These are phyloP conservation scores for Vanessa atalanta DNA, from an alignment of 1,140 invertebrate genomes.

Conservation along the genomic window DNA sequence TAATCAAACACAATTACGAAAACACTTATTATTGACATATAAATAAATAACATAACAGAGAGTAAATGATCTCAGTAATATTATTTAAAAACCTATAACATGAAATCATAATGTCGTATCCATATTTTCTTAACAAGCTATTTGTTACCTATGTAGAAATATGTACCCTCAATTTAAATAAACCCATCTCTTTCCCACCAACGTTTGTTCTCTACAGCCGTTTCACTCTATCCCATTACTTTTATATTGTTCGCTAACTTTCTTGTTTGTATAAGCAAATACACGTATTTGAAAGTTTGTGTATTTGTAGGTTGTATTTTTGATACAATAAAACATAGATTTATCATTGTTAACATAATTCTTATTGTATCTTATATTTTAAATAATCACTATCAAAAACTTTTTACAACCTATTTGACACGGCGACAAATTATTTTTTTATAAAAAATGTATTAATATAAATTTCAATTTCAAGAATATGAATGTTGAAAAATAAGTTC, in stretches of 20 bases:
- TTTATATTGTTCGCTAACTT: constrained; percentile 81
- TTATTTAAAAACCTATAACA: constrained; percentile 3
- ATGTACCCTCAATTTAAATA: constrained; percentile 80
- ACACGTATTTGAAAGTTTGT: constrained; percentile 80
- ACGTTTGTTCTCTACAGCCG: constrained; percentile 29
- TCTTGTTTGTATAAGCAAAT: constrained; percentile 81
- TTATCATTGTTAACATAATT: background rate
- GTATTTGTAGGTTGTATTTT: constrained; percentile 78
- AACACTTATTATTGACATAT: too few species aligned
- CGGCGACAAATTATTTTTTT: too few species aligned
- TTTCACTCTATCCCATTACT: constrained; percentile 77
- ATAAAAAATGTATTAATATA: too few species aligned
- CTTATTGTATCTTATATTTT: background rate
- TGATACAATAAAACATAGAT: constrained; percentile 12
- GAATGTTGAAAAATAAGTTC: too few species aligned
- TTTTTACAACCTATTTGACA: too few species aligned
- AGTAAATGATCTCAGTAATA: background rate
- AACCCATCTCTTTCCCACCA: constrained; percentile 60
- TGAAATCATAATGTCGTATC: constrained; percentile 51
- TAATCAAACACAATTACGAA: too few species aligned
- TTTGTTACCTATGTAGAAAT: constrained; percentile 80
- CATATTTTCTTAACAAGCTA: constrained; percentile 74
- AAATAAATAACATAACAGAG: too few species aligned
- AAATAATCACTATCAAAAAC: too few species aligned
- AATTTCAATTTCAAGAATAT: too few species aligned